phyloP scores from a whole-genome alignment of 2,888 invertebrate genomes.

The Hyles lineata region DNA sequence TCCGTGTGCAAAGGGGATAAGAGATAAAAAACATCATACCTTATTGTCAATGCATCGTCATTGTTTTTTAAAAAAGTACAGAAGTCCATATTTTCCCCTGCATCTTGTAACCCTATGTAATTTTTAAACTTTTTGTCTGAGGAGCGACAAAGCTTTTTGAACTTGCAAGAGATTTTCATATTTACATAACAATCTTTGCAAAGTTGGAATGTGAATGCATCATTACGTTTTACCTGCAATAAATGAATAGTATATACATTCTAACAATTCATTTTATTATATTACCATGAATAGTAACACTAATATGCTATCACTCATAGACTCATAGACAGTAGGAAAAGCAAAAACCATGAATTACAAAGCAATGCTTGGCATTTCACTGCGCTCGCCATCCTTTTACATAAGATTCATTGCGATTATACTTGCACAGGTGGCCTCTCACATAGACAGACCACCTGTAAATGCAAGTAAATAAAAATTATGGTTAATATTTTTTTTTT shows the following conservation, averaged over 20 bases:
- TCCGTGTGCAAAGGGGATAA: no score
- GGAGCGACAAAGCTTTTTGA: slow-evolving; percentile 75
- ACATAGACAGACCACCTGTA: no score
- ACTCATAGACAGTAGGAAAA: no score
- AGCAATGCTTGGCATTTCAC: no score
- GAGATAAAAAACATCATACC: slow-evolving; percentile 47
- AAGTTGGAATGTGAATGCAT: slow-evolving; percentile 70
- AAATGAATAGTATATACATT: not conserved
- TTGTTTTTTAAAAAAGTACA: slow-evolving; percentile 63
- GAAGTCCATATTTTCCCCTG: slow-evolving; percentile 63
- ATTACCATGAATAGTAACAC: no score
- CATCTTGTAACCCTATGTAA: slow-evolving; percentile 62
- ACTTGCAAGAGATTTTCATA: slow-evolving; percentile 73
- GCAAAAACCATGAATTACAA: no score
- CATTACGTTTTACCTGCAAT: slow-evolving; percentile 74
- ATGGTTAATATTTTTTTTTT: not conserved
- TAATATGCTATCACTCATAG: no score
- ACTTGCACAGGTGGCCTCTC: no score
- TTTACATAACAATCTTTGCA: slow-evolving; percentile 73
- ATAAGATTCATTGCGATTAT: no score
- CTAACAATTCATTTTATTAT: no score
- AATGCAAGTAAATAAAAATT: not conserved
- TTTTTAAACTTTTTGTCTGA: slow-evolving; percentile 72
- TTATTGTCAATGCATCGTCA: slow-evolving; percentile 64
- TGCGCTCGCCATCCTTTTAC: no score